Percentiles rank a stretch among this genome's conserved stretches.
Conservation (phyloP, 2,888 invertebrate species). For the Mamestra brassicae region DNA sequence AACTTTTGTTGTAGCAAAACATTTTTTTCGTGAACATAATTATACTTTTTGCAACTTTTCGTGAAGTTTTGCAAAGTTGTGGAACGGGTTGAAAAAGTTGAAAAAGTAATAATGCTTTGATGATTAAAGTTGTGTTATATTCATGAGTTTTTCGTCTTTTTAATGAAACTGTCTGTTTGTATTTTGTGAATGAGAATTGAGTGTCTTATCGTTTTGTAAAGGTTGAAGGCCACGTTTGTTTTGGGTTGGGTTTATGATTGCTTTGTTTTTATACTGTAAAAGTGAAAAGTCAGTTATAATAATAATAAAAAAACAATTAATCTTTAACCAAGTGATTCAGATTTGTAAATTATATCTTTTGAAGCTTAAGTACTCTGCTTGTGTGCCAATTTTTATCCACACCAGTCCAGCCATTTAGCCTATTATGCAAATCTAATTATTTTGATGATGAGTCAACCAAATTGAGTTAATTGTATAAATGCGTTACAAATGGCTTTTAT, state of each 20-base stretch:
- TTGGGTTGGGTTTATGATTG: not conserved
- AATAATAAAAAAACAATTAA: not conserved
- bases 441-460: too few relatives aligned
- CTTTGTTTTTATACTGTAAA: not conserved
- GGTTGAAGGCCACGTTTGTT: not conserved
- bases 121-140: constrained; percentile 38
- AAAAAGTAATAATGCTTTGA: constrained; percentile 44
- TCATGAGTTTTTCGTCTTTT: not conserved
- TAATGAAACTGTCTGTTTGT: not conserved
- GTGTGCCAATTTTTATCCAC: too few relatives aligned
- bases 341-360: too few relatives aligned
- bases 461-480: too few relatives aligned
- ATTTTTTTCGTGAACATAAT: constrained; percentile 39
- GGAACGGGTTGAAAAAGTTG: constrained; percentile 49
- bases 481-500: too few relatives aligned
- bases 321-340: not conserved
- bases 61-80: constrained; percentile 38
- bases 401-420: too few relatives aligned
- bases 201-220: not conserved
- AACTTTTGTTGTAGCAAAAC: constrained; percentile 10
- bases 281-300: not conserved
- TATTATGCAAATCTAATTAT: too few relatives aligned
- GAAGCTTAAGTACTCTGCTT: too few relatives aligned
- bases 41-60: constrained; percentile 46
- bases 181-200: not conserved